phyloP scores from a whole-genome alignment of 2,888 invertebrate genomes.

The Pyrrhia umbra region DNA sequence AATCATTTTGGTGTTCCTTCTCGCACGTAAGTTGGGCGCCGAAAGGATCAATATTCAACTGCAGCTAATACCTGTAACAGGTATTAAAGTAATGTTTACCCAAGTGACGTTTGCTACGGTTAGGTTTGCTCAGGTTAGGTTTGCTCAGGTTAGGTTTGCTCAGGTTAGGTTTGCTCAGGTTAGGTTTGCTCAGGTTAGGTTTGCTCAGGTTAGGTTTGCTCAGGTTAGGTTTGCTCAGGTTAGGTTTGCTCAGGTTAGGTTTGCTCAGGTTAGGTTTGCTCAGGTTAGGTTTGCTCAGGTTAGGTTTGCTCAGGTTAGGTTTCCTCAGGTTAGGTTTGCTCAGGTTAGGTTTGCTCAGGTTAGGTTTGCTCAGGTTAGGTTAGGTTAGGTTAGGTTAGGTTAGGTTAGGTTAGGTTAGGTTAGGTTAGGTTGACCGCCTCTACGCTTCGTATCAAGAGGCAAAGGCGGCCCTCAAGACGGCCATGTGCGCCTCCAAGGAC shows the following conservation, averaged over 20 bases:
- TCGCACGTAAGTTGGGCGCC: background rate
- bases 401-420: conserved; percentile 38
- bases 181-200: conserved; percentile 8
- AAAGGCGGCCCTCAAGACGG: too few species aligned
- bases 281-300: conserved; percentile 28
- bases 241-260: conserved; percentile 19
- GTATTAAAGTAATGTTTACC: background rate
- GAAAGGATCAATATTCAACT: background rate
- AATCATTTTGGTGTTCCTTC: too few species aligned
- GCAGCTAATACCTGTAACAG: background rate
- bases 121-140: conserved; percentile 22
- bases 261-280: conserved; percentile 22
- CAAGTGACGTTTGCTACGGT: conserved; percentile 8
- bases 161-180: conserved; percentile 15
- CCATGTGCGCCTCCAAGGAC: too few species aligned
- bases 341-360: conserved; percentile 30
- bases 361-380: conserved; percentile 47
- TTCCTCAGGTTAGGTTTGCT: conserved; percentile 14
- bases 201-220: conserved; percentile 12
- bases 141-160: conserved; percentile 18
- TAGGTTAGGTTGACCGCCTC: too few species aligned
- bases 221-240: conserved; percentile 16
- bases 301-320: conserved; percentile 24
- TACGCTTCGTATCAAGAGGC: too few species aligned
- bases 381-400: conserved; percentile 45